These are phyloP conservation scores for Siniperca chuatsi DNA, from an alignment of 2,113 vertebrate species.

Conservation along the genomic window DNA sequence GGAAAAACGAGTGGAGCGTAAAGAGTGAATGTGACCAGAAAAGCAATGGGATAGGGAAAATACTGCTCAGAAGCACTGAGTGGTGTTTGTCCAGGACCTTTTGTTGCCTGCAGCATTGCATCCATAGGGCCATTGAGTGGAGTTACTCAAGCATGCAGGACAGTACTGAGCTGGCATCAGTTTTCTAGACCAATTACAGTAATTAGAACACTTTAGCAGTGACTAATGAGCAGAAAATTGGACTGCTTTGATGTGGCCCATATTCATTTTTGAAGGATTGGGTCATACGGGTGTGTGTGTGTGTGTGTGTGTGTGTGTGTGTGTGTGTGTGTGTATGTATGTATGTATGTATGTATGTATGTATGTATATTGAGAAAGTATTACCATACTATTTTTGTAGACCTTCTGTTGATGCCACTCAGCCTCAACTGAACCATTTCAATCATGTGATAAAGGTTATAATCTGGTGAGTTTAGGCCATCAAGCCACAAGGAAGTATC, in stretches of 20 bases:
- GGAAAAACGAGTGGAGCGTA: conserved; percentile 13
- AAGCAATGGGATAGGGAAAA: conserved; percentile 36
- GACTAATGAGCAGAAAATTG: conserved; percentile 50
- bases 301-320: too few species aligned
- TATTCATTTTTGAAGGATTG: neutral
- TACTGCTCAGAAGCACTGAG: neutral
- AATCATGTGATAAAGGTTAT: neutral
- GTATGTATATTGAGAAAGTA: too few species aligned
- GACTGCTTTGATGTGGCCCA: conserved; percentile 9
- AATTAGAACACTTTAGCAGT: conserved; percentile 47
- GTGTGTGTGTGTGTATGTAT: too few species aligned
- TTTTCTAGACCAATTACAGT: conserved; percentile 65
- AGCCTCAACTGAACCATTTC: neutral
- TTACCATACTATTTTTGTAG: neutral
- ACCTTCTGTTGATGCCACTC: neutral
- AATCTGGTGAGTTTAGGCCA: neutral
- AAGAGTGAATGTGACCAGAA: conserved; percentile 58
- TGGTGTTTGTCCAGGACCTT: conserved; percentile 40
- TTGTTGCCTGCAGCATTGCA: conserved; percentile 43
- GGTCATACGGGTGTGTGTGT: neutral
- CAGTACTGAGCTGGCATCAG: conserved; percentile 43
- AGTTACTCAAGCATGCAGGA: conserved; percentile 60
- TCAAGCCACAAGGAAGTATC: neutral
- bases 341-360: too few species aligned
- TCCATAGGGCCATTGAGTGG: conserved; percentile 45